Conservation (phyloP, 1,140 invertebrate species). For the Leptonema lineaticorne region DNA sequence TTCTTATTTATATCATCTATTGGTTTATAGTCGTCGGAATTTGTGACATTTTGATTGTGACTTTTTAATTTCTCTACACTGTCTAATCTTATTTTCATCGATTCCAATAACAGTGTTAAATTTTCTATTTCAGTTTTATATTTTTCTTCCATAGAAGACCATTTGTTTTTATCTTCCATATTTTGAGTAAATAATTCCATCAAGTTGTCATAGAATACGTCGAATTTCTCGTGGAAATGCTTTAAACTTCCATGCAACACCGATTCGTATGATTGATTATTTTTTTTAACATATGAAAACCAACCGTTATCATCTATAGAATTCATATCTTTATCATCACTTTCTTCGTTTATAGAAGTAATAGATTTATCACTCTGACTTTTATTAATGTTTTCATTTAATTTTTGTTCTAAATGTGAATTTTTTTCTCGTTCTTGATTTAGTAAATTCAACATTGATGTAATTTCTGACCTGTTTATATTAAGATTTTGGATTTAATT, state of each 20-base stretch:
- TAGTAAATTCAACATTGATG: constrained; percentile 48
- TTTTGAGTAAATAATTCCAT: constrained; percentile 46
- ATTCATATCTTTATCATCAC: not conserved
- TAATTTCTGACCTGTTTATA: constrained; percentile 44
- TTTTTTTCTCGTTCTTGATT: constrained; percentile 49
- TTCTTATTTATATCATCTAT: not conserved
- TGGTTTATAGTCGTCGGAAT: not conserved
- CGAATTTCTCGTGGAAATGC: constrained; percentile 53
- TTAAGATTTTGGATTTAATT: not conserved
- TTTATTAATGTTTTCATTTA: constrained; percentile 44
- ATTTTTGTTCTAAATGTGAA: constrained; percentile 46
- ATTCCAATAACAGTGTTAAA: constrained; percentile 45
- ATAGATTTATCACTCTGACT: constrained; percentile 11
- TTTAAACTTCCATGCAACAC: constrained; percentile 41
- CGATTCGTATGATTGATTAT: constrained; percentile 26
- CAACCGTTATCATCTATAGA: not conserved
- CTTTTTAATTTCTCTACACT: constrained; percentile 26
- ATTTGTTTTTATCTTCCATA: constrained; percentile 47
- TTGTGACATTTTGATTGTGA: not conserved
- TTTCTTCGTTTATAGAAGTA: not conserved
- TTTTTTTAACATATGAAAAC: constrained; percentile 44
- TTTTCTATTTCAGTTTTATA: constrained; percentile 52
- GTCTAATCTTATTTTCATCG: constrained; percentile 26
- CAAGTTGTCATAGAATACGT: constrained; percentile 49
- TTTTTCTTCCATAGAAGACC: constrained; percentile 50